These are phyloP conservation scores for Archocentrus centrarchus DNA, from an alignment of 2,113 vertebrate species.

Conservation along the genomic window DNA sequence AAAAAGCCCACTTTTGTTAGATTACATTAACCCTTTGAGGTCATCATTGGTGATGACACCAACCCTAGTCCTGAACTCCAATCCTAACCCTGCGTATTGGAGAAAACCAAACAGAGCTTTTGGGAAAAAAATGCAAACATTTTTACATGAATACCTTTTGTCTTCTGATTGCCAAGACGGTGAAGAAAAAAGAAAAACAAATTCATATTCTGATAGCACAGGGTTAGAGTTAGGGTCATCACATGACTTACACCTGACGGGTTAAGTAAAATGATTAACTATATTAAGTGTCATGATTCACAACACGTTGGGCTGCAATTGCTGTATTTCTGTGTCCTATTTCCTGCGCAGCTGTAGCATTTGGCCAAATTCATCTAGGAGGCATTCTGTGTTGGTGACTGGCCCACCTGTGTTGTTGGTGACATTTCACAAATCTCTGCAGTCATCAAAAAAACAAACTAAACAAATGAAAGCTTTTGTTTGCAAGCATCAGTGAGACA, in stretches of 20 bases:
- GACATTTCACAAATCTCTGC: conserved; percentile 25
- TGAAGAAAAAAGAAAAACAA: not conserved
- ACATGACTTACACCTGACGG: not conserved
- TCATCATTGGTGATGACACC: too few species aligned
- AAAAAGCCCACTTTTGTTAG: too few species aligned
- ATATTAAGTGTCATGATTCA: not conserved
- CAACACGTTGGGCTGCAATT: too few species aligned
- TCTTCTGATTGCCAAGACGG: not conserved
- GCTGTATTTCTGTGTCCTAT: not conserved
- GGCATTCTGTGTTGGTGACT: not conserved
- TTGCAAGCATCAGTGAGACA: not conserved
- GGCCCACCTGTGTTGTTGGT: not conserved
- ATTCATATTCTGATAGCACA: too few species aligned
- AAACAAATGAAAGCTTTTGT: not conserved
- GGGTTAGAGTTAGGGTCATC: too few species aligned
- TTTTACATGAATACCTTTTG: too few species aligned
- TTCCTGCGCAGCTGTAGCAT: not conserved
- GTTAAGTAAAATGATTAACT: not conserved
- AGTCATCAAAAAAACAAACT: not conserved
- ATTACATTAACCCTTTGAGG: too few species aligned
- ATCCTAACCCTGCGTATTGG: too few species aligned
- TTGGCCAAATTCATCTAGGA: not conserved
- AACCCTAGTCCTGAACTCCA: too few species aligned
- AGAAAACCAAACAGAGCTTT: too few species aligned
- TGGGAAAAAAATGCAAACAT: too few species aligned